Evolutionary conservation across 2,888 invertebrate genomes (phyloP).

Genomic region (Eupithecia tripunctaria): DNA sequence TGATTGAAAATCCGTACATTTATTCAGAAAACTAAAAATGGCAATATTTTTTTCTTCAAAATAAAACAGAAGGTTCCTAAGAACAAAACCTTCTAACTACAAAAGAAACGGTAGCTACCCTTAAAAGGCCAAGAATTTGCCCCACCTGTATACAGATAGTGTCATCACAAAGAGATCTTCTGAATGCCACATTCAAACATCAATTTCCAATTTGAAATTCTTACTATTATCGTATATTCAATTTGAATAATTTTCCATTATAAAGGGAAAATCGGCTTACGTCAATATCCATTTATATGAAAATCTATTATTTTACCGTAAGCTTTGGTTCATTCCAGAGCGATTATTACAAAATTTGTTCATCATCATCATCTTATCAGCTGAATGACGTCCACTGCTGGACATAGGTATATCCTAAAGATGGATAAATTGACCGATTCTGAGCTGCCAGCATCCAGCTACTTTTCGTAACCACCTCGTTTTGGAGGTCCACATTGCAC

Average conservation of each 20-base stretch:
- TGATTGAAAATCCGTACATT: too few species aligned
- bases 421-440: not conserved
- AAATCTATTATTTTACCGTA: not conserved
- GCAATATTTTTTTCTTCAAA: too few species aligned
- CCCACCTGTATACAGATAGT: too few species aligned
- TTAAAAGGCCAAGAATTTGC: too few species aligned
- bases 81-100: too few species aligned
- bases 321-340: not conserved
- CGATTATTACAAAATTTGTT: not conserved
- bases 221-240: not conserved
- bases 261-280: not conserved
- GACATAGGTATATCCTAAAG: not conserved
- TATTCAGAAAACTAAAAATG: too few species aligned
- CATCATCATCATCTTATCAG: not conserved
- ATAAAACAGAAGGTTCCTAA: too few species aligned
- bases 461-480: too few species aligned
- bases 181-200: not conserved
- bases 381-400: not conserved
- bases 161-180: not conserved
- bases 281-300: not conserved
- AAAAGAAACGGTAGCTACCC: too few species aligned
- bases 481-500: not conserved
- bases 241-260: conserved; percentile 1
- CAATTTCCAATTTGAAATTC: not conserved
- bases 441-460: not conserved